Conservation (phyloP, 1,140 invertebrate genomes). For the Eriocheir sinensis region DNA sequence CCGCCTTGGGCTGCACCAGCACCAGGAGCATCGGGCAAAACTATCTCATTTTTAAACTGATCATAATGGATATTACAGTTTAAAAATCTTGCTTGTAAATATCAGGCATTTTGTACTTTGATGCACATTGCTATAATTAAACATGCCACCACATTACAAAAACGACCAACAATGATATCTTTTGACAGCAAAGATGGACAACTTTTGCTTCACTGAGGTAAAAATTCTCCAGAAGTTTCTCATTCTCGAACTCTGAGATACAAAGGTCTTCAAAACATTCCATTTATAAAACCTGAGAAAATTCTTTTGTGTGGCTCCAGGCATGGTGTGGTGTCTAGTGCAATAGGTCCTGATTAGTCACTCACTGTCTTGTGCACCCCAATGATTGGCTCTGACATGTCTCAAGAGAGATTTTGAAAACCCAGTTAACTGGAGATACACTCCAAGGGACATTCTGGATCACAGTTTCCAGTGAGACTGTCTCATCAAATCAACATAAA, state of each 20-base stretch:
- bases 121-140: too few relatives aligned
- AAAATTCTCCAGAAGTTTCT: too few relatives aligned
- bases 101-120: too few relatives aligned
- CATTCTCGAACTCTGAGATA: not conserved
- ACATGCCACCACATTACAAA: too few relatives aligned
- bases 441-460: conserved; percentile 8
- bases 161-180: too few relatives aligned
- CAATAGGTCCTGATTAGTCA: not conserved
- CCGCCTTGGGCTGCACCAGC: not conserved
- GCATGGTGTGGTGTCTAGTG: not conserved
- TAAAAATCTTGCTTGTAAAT: too few relatives aligned
- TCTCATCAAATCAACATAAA: not conserved
- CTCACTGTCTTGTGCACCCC: not conserved
- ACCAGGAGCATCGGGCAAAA: not conserved
- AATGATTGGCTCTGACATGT: not conserved
- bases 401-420: not conserved
- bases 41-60: not conserved
- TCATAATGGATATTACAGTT: too few relatives aligned
- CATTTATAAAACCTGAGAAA: not conserved
- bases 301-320: not conserved
- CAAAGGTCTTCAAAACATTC: too few relatives aligned
- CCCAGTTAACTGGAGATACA: too few relatives aligned
- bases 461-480: not conserved
- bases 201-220: too few relatives aligned
- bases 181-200: too few relatives aligned